Evolutionary conservation across 2,113 vertebrate genomes (phyloP).

Genomic region (Nerophis ophidion): DNA sequence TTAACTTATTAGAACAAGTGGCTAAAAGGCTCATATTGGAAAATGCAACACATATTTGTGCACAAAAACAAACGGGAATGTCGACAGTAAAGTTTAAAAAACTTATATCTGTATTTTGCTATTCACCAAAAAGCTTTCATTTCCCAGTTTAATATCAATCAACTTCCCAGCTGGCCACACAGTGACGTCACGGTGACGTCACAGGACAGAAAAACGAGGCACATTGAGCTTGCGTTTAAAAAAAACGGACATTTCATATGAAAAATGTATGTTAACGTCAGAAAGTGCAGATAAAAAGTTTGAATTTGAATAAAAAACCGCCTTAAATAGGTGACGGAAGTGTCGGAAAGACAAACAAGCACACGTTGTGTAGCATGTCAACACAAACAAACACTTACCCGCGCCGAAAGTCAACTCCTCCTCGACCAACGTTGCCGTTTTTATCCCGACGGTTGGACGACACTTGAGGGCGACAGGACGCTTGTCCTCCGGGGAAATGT

Average conservation of each 20-base stretch:
- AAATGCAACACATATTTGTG: constrained; percentile 2
- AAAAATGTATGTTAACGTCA: too few relatives aligned
- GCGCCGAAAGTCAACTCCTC: constrained; percentile 20
- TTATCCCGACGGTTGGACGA: not conserved
- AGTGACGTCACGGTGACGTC: not conserved
- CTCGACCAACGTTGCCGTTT: constrained; percentile 22
- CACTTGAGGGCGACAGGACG: too few relatives aligned
- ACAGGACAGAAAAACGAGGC: not conserved
- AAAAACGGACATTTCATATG: too few relatives aligned
- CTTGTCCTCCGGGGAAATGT: not conserved
- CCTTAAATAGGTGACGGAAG: not conserved
- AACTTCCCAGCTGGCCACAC: not conserved
- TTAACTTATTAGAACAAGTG: constrained; percentile 4
- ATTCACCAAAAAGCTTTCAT: not conserved
- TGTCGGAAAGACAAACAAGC: not conserved
- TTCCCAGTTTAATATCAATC: not conserved
- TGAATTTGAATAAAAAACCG: not conserved
- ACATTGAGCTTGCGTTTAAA: too few relatives aligned
- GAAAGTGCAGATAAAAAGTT: too few relatives aligned
- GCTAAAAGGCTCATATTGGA: not conserved
- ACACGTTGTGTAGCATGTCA: constrained; percentile 19
- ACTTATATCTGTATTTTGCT: too few relatives aligned
- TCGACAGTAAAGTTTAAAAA: too few relatives aligned
- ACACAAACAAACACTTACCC: constrained; percentile 51
- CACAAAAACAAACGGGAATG: not conserved